Evolutionary conservation across 35 echinoderm and acorn worm species (phyloP).

Genomic region (Heliocidaris erythrogramma): DNA sequence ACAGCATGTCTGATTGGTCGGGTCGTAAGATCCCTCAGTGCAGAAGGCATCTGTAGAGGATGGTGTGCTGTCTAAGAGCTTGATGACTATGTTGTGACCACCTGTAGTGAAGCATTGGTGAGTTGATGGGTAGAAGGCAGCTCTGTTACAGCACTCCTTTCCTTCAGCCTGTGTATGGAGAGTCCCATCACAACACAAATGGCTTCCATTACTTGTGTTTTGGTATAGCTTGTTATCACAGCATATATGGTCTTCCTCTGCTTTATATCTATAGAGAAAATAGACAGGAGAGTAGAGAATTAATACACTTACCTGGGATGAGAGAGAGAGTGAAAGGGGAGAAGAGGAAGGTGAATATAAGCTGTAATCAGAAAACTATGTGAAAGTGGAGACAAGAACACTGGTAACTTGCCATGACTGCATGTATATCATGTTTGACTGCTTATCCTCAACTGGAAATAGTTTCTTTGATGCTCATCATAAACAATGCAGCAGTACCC

Average conservation of each 20-base stretch:
- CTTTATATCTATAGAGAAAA: slow-evolving; percentile 15
- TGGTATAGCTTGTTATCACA: slow-evolving; percentile 25
- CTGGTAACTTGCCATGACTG: too few relatives aligned
- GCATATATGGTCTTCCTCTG: neutral
- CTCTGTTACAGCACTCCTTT: neutral
- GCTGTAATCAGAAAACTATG: too few relatives aligned
- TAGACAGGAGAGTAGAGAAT: neutral
- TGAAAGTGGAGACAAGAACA: too few relatives aligned
- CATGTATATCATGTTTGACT: neutral
- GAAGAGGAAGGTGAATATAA: neutral
- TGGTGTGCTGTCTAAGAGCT: neutral
- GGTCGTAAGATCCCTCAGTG: neutral
- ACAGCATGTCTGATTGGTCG: slow-evolving; percentile 34
- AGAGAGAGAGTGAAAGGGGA: neutral
- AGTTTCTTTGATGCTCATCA: too few relatives aligned
- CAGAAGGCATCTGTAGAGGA: neutral
- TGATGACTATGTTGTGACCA: neutral
- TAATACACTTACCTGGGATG: neutral
- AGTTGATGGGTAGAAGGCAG: neutral
- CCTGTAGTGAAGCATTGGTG: slow-evolving; percentile 30
- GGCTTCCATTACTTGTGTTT: neutral
- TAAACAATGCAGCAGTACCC: too few relatives aligned
- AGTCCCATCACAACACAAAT: neutral
- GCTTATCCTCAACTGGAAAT: neutral
- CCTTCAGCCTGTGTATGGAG: neutral